These are phyloP conservation scores for Heliconius hortense DNA, from an alignment of 2,888 invertebrate species.

Conservation along the genomic window DNA sequence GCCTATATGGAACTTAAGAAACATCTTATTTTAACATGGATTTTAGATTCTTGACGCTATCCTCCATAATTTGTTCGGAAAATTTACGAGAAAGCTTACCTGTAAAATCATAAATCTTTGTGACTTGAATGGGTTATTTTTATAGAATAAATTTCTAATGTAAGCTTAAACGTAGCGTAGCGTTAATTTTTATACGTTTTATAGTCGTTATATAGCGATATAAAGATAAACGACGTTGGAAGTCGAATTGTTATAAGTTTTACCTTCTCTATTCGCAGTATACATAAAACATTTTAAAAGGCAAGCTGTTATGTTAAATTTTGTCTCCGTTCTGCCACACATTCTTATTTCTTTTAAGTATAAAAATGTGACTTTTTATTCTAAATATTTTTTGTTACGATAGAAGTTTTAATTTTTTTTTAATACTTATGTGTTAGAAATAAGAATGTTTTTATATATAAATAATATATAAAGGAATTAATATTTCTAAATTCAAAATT, in stretches of 20 bases:
- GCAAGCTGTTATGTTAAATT: conserved; percentile 11
- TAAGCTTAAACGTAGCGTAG: conserved; percentile 9
- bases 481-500: no score
- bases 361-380: conserved; percentile 9
- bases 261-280: conserved; percentile 10
- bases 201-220: not conserved
- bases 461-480: not conserved
- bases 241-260: conserved; percentile 15
- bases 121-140: conserved; percentile 8
- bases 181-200: conserved; percentile 6
- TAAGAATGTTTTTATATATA: not conserved
- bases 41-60: not conserved
- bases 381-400: conserved; percentile 1
- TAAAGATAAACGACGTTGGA: conserved; percentile 6
- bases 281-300: conserved; percentile 23
- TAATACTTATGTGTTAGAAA: not conserved
- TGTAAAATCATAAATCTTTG: conserved; percentile 11
- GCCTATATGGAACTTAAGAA: conserved; percentile 4
- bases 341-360: not conserved
- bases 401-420: not conserved
- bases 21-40: not conserved
- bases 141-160: conserved; percentile 12
- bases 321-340: conserved; percentile 2
- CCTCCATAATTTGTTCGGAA: conserved; percentile 1
- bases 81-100: conserved; percentile 11